These are phyloP conservation scores for Reinhardtius hippoglossoides DNA, from an alignment of 2,113 vertebrate genomes.

Conservation along the genomic window DNA sequence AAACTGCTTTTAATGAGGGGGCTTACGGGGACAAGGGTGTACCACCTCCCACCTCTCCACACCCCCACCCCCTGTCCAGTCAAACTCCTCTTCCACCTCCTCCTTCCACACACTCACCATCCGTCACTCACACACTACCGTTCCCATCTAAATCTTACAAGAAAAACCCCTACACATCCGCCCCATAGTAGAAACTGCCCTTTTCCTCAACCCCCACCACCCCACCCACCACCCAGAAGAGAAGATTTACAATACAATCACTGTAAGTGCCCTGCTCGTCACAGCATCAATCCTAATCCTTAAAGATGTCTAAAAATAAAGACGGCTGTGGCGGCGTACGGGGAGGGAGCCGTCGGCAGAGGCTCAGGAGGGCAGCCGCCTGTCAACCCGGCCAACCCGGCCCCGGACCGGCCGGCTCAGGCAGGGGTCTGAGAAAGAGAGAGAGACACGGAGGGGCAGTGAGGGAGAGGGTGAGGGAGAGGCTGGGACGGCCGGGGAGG, in stretches of 20 bases:
- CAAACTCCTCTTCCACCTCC: slow-evolving; percentile 63
- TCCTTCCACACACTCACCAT: slow-evolving; percentile 58
- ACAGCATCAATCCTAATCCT: slow-evolving; percentile 99
- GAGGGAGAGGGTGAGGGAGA: slow-evolving; percentile 57
- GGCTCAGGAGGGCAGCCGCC: slow-evolving; percentile 91
- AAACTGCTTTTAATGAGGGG: slow-evolving; percentile 84
- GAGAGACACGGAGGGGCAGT: slow-evolving; percentile 32
- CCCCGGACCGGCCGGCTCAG: slow-evolving; percentile 85
- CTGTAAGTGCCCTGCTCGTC: slow-evolving; percentile 98
- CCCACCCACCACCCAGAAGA: slow-evolving; percentile 80
- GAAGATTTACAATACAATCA: slow-evolving; percentile 99
- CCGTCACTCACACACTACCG: slow-evolving; percentile 54
- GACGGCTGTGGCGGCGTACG: slow-evolving; percentile 77
- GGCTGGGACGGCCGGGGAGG: slow-evolving; percentile 92
- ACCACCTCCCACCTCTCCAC: slow-evolving; percentile 74
- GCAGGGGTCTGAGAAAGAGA: slow-evolving; percentile 70
- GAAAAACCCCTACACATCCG: slow-evolving; percentile 70
- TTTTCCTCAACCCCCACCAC: slow-evolving; percentile 50
- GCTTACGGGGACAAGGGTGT: slow-evolving; percentile 82
- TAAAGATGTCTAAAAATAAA: slow-evolving; percentile 99
- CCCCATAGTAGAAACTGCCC: slow-evolving; percentile 74
- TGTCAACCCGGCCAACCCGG: slow-evolving; percentile 86
- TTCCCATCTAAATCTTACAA: slow-evolving; percentile 67
- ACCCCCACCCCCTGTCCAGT: slow-evolving; percentile 62
- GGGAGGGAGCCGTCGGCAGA: slow-evolving; percentile 82